These are phyloP conservation scores for Amphipyra tragopoginis DNA, from an alignment of 2,888 invertebrate species.

Conservation along the genomic window DNA sequence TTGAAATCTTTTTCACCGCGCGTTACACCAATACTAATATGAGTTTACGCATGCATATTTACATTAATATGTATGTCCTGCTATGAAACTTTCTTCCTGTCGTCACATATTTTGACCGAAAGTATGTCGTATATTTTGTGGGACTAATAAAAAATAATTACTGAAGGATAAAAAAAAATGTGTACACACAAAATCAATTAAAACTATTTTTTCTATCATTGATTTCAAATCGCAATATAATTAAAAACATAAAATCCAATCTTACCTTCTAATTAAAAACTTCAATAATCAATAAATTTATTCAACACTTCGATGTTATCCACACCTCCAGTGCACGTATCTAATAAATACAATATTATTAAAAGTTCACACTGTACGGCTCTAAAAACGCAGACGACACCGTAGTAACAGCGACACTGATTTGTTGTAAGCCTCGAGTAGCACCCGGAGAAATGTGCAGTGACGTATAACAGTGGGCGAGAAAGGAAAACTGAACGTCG, in stretches of 20 bases:
- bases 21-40: slow-evolving; percentile 18
- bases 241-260: slow-evolving; percentile 7
- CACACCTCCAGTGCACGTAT: slow-evolving; percentile 66
- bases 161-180: not conserved
- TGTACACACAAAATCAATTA: not conserved
- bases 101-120: not conserved
- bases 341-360: slow-evolving; percentile 72
- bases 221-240: not conserved
- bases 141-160: not conserved
- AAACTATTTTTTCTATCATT: not conserved
- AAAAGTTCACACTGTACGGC: slow-evolving; percentile 63
- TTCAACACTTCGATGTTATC: slow-evolving; percentile 44
- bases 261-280: slow-evolving; percentile 67
- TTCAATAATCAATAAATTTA: slow-evolving; percentile 56
- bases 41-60: slow-evolving; percentile 22
- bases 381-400: slow-evolving; percentile 82
- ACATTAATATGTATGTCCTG: slow-evolving; percentile 15
- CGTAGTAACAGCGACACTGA: slow-evolving; percentile 82
- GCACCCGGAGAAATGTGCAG: slow-evolving; percentile 84
- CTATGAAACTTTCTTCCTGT: slow-evolving; percentile 13
- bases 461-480: slow-evolving; percentile 78
- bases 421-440: slow-evolving; percentile 73
- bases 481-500: slow-evolving; percentile 83
- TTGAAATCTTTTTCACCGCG: slow-evolving; percentile 72
- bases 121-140: slow-evolving; percentile 5